Conservation (phyloP, 1,140 invertebrate species). For the Scaptodrosophila lebanonensis region DNA sequence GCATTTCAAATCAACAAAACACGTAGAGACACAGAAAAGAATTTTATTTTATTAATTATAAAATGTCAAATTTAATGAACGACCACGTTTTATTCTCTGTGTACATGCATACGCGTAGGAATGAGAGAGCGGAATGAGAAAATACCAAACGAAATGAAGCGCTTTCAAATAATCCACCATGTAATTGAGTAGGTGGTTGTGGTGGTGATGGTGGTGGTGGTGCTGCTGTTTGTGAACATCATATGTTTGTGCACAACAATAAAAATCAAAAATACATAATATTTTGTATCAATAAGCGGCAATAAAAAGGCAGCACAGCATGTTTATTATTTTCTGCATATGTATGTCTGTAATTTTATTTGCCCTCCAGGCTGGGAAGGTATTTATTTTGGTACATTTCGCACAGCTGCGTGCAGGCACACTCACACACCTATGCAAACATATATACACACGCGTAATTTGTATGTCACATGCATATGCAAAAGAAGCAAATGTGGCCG, state of each 20-base stretch:
- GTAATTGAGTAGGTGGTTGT: background rate
- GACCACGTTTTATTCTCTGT: too few relatives aligned
- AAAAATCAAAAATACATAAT: slow-evolving; percentile 76
- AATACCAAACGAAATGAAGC: too few relatives aligned
- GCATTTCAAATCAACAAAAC: too few relatives aligned
- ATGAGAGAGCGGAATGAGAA: too few relatives aligned
- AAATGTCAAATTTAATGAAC: too few relatives aligned
- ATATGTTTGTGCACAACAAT: slow-evolving; percentile 68
- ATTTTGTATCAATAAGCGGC: slow-evolving; percentile 66
- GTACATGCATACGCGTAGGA: too few relatives aligned
- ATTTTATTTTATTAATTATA: too few relatives aligned
- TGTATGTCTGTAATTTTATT: slow-evolving; percentile 15
- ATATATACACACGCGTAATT: slow-evolving; percentile 9
- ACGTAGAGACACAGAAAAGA: too few relatives aligned
- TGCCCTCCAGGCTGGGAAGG: background rate
- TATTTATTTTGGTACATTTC: background rate
- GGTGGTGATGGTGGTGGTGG: background rate
- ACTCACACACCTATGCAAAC: slow-evolving; percentile 10
- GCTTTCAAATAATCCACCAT: too few relatives aligned
- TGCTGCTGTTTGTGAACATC: slow-evolving; percentile 54
- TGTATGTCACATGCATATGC: slow-evolving; percentile 16
- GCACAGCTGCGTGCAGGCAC: slow-evolving; percentile 17
- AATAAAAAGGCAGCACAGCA: slow-evolving; percentile 54
- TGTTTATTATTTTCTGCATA: slow-evolving; percentile 57
- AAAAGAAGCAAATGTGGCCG: slow-evolving; percentile 32